Percentiles rank a stretch among this genome's conserved stretches.
These are phyloP conservation scores for Drosophila gunungcola DNA, from an alignment of 1,140 invertebrate genomes.

Conservation along the genomic window DNA sequence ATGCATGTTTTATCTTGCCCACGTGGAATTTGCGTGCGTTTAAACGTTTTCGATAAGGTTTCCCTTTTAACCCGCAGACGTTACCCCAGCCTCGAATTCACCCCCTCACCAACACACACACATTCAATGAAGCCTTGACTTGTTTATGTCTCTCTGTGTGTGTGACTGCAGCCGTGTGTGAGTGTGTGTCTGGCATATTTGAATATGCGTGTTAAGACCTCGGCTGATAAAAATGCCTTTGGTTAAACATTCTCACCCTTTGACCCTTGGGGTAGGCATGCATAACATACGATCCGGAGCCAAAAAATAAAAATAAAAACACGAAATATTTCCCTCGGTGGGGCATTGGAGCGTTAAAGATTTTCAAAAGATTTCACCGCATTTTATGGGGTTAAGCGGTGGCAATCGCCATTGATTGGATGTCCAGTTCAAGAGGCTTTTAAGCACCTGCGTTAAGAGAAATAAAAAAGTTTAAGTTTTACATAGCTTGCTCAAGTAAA, in stretches of 20 bases:
- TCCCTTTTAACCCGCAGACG: constrained; percentile 78
- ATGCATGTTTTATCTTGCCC: constrained; percentile 82
- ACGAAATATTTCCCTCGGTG: constrained; percentile 31
- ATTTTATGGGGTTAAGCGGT: constrained; percentile 37
- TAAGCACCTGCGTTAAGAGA: not conserved
- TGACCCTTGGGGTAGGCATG: constrained; percentile 50
- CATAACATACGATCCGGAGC: constrained; percentile 30
- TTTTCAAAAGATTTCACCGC: constrained; percentile 39
- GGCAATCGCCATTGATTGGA: constrained; percentile 26
- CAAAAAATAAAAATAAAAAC: not conserved
- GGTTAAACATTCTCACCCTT: constrained; percentile 68
- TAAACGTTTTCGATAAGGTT: constrained; percentile 82
- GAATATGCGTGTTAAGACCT: constrained; percentile 80
- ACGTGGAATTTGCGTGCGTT: constrained; percentile 82
- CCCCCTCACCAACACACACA: constrained; percentile 11
- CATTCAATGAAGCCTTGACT: constrained; percentile 24
- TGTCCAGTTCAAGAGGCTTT: not conserved
- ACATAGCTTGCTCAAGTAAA: no score
- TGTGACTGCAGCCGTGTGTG: constrained; percentile 21
- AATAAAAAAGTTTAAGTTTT: no score
- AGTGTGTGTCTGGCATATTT: constrained; percentile 60
- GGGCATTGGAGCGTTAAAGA: constrained; percentile 33
- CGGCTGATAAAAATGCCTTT: constrained; percentile 80
- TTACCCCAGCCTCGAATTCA: constrained; percentile 20
- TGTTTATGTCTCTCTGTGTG: constrained; percentile 47